Base-by-base conservation (phyloP, 2,888 invertebrate genomes). In the Eumacrocentrus americanus region DNA sequence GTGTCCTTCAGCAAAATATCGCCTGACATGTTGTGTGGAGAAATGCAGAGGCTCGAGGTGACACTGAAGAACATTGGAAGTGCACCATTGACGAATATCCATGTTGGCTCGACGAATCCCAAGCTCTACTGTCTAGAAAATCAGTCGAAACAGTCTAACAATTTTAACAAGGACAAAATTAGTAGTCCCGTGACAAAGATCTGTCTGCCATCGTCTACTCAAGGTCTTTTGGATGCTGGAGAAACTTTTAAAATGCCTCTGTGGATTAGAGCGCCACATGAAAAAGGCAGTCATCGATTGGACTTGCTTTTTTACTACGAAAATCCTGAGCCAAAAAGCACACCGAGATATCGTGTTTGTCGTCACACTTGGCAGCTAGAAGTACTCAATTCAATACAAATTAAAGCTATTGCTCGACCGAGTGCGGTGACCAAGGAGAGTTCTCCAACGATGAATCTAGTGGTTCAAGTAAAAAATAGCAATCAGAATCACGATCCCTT, bases 291-390 rank as follows among this genome's bases (percentile, higher is more conserved):
- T 20, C 86, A 88, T 67, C 81, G 83, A 3, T 79, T 91, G 42
- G 87, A 91, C 75, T 80, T 91, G 67, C 82, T 92, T 48, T 89
- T 92, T 77, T 91, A 91, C 75, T 92, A 91, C 73, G 88, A 89
- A 71, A 86, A 86, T 75, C 72, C 80, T 22, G 71, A 79, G 73
- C 5, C 81, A 66, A 77, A 83, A 59, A 70, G 68, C 16, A 34
- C 63, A 23, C 71, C 74, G 9, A 85, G 84, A 64, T 85, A 89
- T 75, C 83, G 89, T 34, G 76, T 89, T 54, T 85, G 88, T 47
- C 84, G 88, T 20, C 89, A 89, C 69, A 84, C 84, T 55, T 89
- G 88, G 88, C 84, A 85, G 66, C 80, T 89, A 53, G 83, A 83
- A 46, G 85, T 89, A 12, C 82, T 86, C 66, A 87, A 88, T 70